Evolutionary conservation across 2,888 invertebrate genomes (phyloP).

Genomic region (Coelinius sp.): DNA sequence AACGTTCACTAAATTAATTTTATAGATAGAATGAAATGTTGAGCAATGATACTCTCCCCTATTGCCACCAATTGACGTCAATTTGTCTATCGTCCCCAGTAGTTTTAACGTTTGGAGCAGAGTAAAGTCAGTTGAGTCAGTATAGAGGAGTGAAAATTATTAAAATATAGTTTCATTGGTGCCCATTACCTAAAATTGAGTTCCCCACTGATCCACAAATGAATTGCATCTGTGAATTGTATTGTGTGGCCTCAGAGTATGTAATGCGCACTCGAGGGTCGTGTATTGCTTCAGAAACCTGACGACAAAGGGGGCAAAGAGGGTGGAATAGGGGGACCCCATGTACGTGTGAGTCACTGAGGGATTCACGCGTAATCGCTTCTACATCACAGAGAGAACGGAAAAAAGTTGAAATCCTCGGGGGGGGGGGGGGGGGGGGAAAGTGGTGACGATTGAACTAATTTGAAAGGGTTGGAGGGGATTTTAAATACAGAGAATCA

Average conservation of each 20-base stretch:
- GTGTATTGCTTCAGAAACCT: constrained; percentile 16
- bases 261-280: constrained; percentile 19
- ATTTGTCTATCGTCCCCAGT: background rate
- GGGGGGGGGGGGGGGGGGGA: background rate
- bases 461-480: background rate
- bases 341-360: constrained; percentile 14
- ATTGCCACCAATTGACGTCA: constrained; percentile 13
- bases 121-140: too few species aligned
- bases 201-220: constrained; percentile 11
- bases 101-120: too few species aligned
- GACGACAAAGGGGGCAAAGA: constrained; percentile 9
- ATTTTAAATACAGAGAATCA: too few species aligned
- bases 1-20: background rate
- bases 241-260: constrained; percentile 16
- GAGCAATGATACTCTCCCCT: constrained; percentile 8
- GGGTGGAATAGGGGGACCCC: constrained; percentile 3
- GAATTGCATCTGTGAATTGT: constrained; percentile 9
- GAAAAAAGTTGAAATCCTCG: background rate
- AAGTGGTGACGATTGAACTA: background rate
- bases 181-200: background rate
- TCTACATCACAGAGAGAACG: background rate
- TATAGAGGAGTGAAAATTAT: too few species aligned
- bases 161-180: too few species aligned
- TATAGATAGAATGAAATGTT: background rate
- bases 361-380: constrained; percentile 36